Evolutionary conservation across 1,140 invertebrate genomes (phyloP).

Genomic region (Eurosta solidaginis): DNA sequence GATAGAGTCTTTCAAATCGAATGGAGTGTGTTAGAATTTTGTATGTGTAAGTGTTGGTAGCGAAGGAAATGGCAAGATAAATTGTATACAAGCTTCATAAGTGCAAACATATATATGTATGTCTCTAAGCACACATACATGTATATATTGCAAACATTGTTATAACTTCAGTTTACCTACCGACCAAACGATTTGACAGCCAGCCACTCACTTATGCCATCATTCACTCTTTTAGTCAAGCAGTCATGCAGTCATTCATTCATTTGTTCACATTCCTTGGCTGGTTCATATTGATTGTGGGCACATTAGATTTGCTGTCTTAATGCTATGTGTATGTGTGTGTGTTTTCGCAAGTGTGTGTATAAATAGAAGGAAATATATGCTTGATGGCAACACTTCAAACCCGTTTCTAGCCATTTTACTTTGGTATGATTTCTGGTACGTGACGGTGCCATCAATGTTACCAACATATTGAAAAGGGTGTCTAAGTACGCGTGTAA

Average conservation of each 20-base stretch:
- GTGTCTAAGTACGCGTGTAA: too few relatives aligned
- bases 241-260: not conserved
- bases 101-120: too few relatives aligned
- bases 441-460: conserved; percentile 44
- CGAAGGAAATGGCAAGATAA: too few relatives aligned
- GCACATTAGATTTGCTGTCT: conserved; percentile 54
- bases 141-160: not conserved
- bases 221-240: not conserved
- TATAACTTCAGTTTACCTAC: not conserved
- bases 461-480: not conserved
- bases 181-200: conserved; percentile 31
- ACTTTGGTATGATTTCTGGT: conserved; percentile 50
- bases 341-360: too few relatives aligned
- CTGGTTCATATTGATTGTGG: conserved; percentile 52
- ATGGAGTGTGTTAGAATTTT: too few relatives aligned
- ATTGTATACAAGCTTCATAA: too few relatives aligned
- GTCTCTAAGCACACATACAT: too few relatives aligned
- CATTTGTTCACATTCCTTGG: conserved; percentile 40
- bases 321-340: not conserved
- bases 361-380: too few relatives aligned
- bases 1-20: not conserved
- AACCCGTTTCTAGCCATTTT: not conserved
- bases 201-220: not conserved
- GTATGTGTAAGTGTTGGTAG: too few relatives aligned
- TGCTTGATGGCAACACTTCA: conserved; percentile 57